Evolutionary conservation across 1,140 invertebrate species (phyloP).

Genomic region (Oreohelix idahoensis): DNA sequence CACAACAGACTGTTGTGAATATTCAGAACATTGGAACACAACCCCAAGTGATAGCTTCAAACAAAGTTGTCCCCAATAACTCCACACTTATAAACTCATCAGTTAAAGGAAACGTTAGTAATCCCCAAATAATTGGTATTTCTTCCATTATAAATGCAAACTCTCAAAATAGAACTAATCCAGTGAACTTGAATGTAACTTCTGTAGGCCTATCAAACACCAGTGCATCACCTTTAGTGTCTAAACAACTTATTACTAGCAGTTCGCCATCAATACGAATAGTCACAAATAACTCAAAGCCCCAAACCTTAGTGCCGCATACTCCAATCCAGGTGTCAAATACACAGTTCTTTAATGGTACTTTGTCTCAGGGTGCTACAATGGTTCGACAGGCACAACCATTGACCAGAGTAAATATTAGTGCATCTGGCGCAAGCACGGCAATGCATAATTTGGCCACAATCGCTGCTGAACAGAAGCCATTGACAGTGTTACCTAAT

Average conservation of each 20-base stretch:
- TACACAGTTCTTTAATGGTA: conserved; percentile 35
- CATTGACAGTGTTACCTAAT: conserved; percentile 59
- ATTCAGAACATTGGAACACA: conserved; percentile 19
- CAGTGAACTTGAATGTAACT: background rate
- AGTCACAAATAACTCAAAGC: conserved; percentile 37
- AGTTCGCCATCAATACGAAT: conserved; percentile 40
- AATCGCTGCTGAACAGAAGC: conserved; percentile 69
- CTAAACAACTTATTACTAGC: conserved; percentile 7
- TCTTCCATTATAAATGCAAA: conserved; percentile 59
- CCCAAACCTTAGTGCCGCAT: conserved; percentile 15
- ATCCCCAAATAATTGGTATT: conserved; percentile 59
- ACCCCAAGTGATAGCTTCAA: conserved; percentile 4
- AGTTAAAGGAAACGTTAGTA: conserved; percentile 47
- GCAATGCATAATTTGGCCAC: conserved; percentile 69
- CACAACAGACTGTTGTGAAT: conserved; percentile 35
- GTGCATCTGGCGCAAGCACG: conserved; percentile 74
- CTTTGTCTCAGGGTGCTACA: conserved; percentile 32
- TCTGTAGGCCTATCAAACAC: background rate
- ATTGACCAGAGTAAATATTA: conserved; percentile 37
- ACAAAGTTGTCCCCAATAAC: conserved; percentile 21
- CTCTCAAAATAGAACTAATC: conserved; percentile 25
- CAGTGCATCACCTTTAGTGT: background rate
- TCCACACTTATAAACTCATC: conserved; percentile 37
- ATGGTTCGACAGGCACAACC: conserved; percentile 8
- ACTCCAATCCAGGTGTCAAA: conserved; percentile 28